Percentiles rank a stretch among this genome's conserved stretches.
phyloP scores from a whole-genome alignment of 2,113 vertebrate genomes.

The Platichthys stellatus region DNA sequence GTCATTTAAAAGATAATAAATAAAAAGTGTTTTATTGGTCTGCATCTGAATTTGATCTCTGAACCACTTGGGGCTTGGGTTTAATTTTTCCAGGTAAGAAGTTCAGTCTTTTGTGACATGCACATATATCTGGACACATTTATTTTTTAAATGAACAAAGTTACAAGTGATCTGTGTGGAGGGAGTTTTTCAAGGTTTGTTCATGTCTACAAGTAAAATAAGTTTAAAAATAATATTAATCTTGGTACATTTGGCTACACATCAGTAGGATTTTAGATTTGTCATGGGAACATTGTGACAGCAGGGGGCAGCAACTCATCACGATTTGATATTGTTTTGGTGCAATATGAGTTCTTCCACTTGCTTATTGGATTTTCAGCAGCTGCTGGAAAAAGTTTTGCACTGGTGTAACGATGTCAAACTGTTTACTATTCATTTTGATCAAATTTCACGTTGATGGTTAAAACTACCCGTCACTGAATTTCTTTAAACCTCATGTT shows the following conservation, averaged over 20 bases:
- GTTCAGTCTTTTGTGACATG: no score
- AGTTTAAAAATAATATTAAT: background rate
- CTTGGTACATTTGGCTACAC: background rate
- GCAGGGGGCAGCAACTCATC: constrained; percentile 73
- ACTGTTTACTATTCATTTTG: background rate
- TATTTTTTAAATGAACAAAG: no score
- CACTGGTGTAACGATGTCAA: background rate
- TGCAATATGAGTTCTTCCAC: background rate
- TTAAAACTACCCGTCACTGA: background rate
- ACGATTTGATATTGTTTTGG: background rate
- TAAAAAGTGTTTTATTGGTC: no score
- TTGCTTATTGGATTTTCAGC: background rate
- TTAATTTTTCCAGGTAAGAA: no score
- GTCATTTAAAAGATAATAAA: no score
- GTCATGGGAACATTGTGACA: constrained; percentile 34
- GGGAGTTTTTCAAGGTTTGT: no score
- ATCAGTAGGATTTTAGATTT: background rate
- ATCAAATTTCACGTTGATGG: background rate
- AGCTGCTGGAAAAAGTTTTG: background rate
- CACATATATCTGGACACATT: no score
- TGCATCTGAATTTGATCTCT: no score
- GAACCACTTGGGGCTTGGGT: no score
- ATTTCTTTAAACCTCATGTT: background rate
- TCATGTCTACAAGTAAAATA: no score
- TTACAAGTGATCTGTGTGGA: no score